Conservation (phyloP, 2,888 invertebrate species). For the Scaptomyza caliginosa region DNA sequence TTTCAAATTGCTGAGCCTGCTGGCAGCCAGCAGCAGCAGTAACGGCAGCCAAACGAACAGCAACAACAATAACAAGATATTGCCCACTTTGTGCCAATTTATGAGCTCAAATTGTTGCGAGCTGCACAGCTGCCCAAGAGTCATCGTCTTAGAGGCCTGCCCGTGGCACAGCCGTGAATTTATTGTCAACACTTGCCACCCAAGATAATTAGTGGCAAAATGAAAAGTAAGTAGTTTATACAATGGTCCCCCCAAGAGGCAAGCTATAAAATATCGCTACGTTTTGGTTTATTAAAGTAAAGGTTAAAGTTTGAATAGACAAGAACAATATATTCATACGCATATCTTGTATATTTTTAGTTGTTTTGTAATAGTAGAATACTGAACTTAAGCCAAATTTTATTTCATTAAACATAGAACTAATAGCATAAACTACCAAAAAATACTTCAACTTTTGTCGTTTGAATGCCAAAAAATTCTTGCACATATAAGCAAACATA, state of each 20-base stretch:
- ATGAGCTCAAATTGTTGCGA: slow-evolving; percentile 38
- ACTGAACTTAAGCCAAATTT: too few species aligned
- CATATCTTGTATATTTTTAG: too few species aligned
- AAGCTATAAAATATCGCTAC: not conserved
- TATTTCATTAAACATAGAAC: too few species aligned
- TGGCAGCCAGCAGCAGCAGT: slow-evolving; percentile 1
- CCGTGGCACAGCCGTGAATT: slow-evolving; percentile 40
- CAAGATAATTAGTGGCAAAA: slow-evolving; percentile 74
- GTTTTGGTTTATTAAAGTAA: not conserved
- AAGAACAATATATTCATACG: too few species aligned
- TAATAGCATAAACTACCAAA: not conserved
- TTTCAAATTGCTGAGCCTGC: slow-evolving; percentile 29
- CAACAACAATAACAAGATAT: slow-evolving; percentile 12
- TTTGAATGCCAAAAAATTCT: not conserved
- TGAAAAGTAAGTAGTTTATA: slow-evolving; percentile 64
- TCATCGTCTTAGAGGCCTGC: slow-evolving; percentile 22
- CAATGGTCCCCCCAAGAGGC: slow-evolving; percentile 28
- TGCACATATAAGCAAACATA: not conserved
- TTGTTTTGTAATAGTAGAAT: too few species aligned
- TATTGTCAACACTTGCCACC: slow-evolving; percentile 68
- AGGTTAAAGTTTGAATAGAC: slow-evolving; percentile 2
- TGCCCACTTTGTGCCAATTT: slow-evolving; percentile 40
- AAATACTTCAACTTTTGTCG: too few species aligned
- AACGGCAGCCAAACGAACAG: slow-evolving; percentile 7
- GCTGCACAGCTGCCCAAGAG: slow-evolving; percentile 23